Evolutionary conservation across 2,113 vertebrate genomes (phyloP), one percentile per base, ranked within the genome.

Genomic region (Brachirus orientalis): DNA sequence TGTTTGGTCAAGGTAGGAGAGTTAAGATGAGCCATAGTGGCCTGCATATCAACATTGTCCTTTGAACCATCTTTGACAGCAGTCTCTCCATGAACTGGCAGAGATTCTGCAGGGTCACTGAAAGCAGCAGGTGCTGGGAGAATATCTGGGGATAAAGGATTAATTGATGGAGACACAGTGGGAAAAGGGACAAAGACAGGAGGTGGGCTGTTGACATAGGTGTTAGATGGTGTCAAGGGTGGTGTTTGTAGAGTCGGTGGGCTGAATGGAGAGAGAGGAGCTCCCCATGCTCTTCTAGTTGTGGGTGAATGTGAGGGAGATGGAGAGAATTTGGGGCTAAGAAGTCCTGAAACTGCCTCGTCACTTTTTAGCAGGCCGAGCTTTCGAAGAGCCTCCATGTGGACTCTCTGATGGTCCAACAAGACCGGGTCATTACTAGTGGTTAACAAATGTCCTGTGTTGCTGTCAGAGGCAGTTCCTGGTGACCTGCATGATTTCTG

Each of bases 331-430:
- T 56, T 70, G 3, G 84, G 83, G 17, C 69, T 89, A 14, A 44
- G 1, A 7, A 86, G 82, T 4, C 88, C 77, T 0, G 68, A 35
- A 11, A 86, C 77, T 1, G 16, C 1, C 3, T 84, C 80, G 1
- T 87, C 87, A 52, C 85, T 84, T 77, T 93, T 95, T 0, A 95
- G 85, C 22, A 98, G 91, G 2, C 97, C 97, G 0, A 98, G 89
- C 72, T 98, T 98, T 66, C 93, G 86, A 35, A 98, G 76, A 0
- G 98, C 98, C 56, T 98, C 95, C 20, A 80, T 80, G 0, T 77
- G 94, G 3, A 95, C 90, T 65, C 80, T 94, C 54, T 95, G 5
- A 0, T 56, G 36, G 0, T 96, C 93, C 2, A 74, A 35, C 10
- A 61, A 2, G 36, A 55, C 1, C 47, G 63, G 53, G 17, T 91